phyloP scores from a whole-genome alignment of 2,888 invertebrate genomes.

The Phyto melanocephala region DNA sequence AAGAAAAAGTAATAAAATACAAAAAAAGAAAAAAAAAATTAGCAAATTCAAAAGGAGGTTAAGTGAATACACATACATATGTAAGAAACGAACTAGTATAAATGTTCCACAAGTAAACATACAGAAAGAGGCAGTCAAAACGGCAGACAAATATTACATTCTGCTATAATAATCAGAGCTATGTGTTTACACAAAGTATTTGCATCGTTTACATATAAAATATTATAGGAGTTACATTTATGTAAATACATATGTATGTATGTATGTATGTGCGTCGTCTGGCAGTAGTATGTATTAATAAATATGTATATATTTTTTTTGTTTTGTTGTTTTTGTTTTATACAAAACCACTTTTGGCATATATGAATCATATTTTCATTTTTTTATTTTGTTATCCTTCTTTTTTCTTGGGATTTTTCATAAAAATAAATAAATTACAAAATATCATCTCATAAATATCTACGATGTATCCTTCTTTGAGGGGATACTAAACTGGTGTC shows the following conservation, averaged over 20 bases:
- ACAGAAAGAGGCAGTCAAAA: neutral
- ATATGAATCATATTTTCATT: neutral
- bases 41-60: neutral
- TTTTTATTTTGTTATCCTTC: neutral
- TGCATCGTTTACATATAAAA: too few relatives aligned
- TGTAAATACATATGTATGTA: too few relatives aligned
- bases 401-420: slow-evolving; percentile 17
- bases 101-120: neutral
- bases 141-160: slow-evolving; percentile 1
- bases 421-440: slow-evolving; percentile 58
- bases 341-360: neutral
- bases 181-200: too few relatives aligned
- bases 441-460: slow-evolving; percentile 70
- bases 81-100: neutral
- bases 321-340: neutral
- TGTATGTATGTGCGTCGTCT: neutral
- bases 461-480: slow-evolving; percentile 72
- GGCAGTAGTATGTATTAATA: neutral
- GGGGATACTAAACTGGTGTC: slow-evolving; percentile 73
- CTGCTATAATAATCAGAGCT: neutral
- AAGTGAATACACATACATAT: too few relatives aligned
- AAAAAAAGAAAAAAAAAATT: neutral
- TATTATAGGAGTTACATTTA: neutral
- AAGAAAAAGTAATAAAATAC: neutral
- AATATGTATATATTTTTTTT: too few relatives aligned